Evolutionary conservation across 1,140 invertebrate species (phyloP).

Genomic region (Calephelis virginiensis): DNA sequence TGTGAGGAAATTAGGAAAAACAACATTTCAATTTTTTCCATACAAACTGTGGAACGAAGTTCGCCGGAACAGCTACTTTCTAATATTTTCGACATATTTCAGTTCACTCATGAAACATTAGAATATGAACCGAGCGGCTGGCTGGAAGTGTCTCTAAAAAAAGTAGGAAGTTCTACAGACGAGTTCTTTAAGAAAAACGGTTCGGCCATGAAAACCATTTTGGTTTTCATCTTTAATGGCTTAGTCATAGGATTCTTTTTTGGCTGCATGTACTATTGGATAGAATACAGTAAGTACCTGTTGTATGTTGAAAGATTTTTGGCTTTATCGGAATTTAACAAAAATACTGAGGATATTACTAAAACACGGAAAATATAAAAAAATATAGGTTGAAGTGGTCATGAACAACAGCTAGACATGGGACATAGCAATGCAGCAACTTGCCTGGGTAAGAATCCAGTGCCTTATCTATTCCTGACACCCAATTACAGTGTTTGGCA

Average conservation of each 20-base stretch:
- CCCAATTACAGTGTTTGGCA: no score
- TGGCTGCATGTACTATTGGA: constrained; percentile 56
- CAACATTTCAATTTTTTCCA: no score
- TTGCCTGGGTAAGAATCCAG: no score
- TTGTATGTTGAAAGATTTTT: background rate
- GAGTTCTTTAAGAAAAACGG: constrained; percentile 50
- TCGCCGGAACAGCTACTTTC: no score
- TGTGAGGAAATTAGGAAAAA: no score
- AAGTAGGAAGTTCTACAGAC: constrained; percentile 42
- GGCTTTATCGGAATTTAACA: background rate
- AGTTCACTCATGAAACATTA: constrained; percentile 47
- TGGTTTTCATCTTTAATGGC: constrained; percentile 51
- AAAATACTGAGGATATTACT: no score
- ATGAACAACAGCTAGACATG: no score
- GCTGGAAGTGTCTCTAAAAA: constrained; percentile 46
- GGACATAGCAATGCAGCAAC: no score
- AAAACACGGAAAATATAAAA: no score
- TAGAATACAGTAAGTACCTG: constrained; percentile 48
- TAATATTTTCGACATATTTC: constrained; percentile 16
- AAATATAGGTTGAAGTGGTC: no score
- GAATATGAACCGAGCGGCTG: constrained; percentile 57
- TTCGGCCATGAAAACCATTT: constrained; percentile 41
- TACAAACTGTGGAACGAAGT: no score
- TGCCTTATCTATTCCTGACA: no score
- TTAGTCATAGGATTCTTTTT: constrained; percentile 57